These are phyloP conservation scores for Nomada fabriciana DNA, from an alignment of 2,888 invertebrate species.

Conservation along the genomic window DNA sequence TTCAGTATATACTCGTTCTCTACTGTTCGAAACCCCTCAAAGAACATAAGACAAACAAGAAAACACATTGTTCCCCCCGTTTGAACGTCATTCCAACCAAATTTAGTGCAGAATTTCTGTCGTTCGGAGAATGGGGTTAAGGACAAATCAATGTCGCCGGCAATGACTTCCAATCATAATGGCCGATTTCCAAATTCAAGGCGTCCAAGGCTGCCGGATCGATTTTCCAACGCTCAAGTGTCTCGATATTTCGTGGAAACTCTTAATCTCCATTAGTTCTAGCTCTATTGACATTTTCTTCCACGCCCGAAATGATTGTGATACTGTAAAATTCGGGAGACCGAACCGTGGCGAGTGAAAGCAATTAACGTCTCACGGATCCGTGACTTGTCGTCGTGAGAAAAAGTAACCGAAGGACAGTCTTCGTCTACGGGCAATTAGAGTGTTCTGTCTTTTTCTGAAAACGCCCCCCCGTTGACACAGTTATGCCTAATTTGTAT, in stretches of 20 bases:
- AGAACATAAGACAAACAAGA: neutral
- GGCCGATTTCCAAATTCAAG: conserved; percentile 60
- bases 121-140: conserved; percentile 54
- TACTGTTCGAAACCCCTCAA: too few relatives aligned
- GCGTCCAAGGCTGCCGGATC: conserved; percentile 54
- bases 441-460: neutral
- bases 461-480: neutral
- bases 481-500: neutral
- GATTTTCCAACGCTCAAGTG: conserved; percentile 29
- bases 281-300: neutral
- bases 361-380: conserved; percentile 21
- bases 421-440: neutral
- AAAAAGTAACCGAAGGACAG: neutral
- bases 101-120: conserved; percentile 48
- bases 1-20: too few relatives aligned
- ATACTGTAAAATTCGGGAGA: neutral
- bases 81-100: neutral
- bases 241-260: conserved; percentile 13
- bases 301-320: neutral
- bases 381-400: neutral
- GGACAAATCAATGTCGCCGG: conserved; percentile 60
- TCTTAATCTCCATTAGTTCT: neutral
- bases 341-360: neutral
- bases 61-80: neutral
- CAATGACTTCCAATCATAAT: conserved; percentile 59